Base-by-base conservation (phyloP, 2,113 vertebrate species). In the Channa maculata region DNA sequence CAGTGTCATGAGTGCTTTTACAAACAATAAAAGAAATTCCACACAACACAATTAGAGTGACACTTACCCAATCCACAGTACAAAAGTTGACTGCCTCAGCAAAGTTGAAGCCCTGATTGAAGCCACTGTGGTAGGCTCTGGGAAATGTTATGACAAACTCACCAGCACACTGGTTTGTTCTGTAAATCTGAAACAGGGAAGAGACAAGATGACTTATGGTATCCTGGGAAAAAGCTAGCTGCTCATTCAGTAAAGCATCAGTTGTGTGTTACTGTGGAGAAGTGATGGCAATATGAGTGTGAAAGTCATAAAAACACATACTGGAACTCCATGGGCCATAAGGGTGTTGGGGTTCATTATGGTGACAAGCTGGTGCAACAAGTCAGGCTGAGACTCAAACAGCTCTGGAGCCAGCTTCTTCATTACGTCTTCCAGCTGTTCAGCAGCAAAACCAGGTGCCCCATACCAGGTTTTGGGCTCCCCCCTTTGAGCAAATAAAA, bases 331-430 rank as follows among this genome's bases (percentile, higher is more conserved):
- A 14, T 99, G 92, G 75, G 95, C 92, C 98, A 99, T 99, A 75
- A 99, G 94, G 33, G 97, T 99, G 89, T 99, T 99, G 65, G 98
- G 98, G 92, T 99, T 99, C 98, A 99, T 99, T 94, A 99, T 99
- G 92, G 98, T 99, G 93, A 99, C 98, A 58, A 99, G 96, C 90
- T 99, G 98, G 88, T 99, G 98, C 77, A 99, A 93, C 41, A 99
- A 96, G 87, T 99, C 98, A 3, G 98, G 98, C 93, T 99, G 98
- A 76, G 96, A 96, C 75, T 97, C 95, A 85, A 99, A 99, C 62
- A 99, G 93, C 89, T 99, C 98, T 2, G 98, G 98, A 79, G 98
- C 97, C 67, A 99, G 93, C 77, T 96, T 98, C 94, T 94, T 99
- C 98, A 99, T 99, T 61, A 99, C 98, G 7, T 90, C 96, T 86